phyloP scores from a whole-genome alignment of 2,888 invertebrate genomes.

The Globia sparganii region DNA sequence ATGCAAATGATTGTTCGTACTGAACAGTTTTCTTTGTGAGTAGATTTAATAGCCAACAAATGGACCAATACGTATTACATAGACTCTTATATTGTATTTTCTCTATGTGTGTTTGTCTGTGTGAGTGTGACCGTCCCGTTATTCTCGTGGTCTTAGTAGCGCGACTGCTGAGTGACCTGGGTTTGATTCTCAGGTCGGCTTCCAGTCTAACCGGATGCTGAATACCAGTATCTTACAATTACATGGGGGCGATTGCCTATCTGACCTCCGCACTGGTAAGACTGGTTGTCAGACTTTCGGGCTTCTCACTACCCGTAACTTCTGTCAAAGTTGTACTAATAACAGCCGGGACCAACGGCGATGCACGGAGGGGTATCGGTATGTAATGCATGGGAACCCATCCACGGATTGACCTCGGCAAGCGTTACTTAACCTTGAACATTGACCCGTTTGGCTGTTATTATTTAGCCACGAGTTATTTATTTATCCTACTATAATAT shows the following conservation, averaged over 20 bases:
- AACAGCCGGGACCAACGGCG: not conserved
- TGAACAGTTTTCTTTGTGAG: constrained; percentile 2
- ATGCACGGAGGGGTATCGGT: too few species aligned
- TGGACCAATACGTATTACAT: not conserved
- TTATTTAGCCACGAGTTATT: not conserved
- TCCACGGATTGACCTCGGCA: too few species aligned
- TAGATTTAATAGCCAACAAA: not conserved
- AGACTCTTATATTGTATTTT: not conserved
- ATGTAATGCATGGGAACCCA: not conserved
- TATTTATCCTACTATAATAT: too few species aligned
- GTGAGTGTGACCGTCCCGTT: not conserved
- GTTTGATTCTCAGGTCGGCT: too few species aligned
- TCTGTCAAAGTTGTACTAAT: not conserved
- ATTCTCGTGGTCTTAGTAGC: too few species aligned
- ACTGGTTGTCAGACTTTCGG: not conserved
- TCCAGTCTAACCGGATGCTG: too few species aligned
- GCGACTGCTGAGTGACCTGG: not conserved
- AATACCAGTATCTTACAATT: too few species aligned
- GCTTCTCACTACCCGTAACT: not conserved
- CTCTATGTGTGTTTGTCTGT: not conserved
- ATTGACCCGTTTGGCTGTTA: not conserved
- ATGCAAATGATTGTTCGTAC: constrained; percentile 20
- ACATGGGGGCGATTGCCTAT: too few species aligned
- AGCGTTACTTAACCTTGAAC: not conserved
- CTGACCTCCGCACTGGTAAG: too few species aligned